Evolutionary conservation across 2,113 vertebrate species (phyloP).

Genomic region (Pelobates fuscus): DNA sequence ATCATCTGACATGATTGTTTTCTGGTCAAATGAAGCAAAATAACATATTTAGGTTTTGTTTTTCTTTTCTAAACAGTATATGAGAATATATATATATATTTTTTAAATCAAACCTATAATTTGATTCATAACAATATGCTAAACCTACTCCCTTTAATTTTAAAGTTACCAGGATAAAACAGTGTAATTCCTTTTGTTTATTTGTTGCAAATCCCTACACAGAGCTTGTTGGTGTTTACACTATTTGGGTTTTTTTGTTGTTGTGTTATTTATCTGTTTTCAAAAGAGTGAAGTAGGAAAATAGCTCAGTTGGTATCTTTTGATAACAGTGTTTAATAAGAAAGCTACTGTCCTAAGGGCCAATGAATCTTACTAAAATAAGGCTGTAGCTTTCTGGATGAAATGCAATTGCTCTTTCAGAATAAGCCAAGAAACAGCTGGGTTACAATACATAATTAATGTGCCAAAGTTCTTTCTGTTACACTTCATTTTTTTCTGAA

Average conservation of each 20-base stretch:
- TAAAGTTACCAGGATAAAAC: too few species aligned
- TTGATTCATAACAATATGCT: too few species aligned
- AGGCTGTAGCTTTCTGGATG: conserved; percentile 15
- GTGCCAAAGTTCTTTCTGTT: conserved; percentile 14
- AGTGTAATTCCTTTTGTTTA: too few species aligned
- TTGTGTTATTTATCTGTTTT: conserved; percentile 12
- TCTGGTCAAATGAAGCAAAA: too few species aligned
- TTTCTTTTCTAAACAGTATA: too few species aligned
- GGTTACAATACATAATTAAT: conserved; percentile 37
- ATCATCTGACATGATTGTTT: conserved; percentile 1
- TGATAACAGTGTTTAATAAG: conserved; percentile 27
- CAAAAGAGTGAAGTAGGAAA: conserved; percentile 11
- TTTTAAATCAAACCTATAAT: too few species aligned
- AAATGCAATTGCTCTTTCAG: conserved; percentile 25
- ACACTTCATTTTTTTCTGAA: background rate
- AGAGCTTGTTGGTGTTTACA: too few species aligned
- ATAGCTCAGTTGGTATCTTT: conserved; percentile 4
- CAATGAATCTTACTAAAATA: conserved; percentile 13
- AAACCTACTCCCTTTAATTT: too few species aligned
- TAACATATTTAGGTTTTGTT: too few species aligned
- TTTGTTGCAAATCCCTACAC: too few species aligned
- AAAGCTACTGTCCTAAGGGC: conserved; percentile 5
- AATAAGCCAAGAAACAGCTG: conserved; percentile 20
- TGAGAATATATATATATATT: too few species aligned
- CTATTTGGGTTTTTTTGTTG: too few species aligned